phyloP scores from a whole-genome alignment of 1,140 invertebrate species.

The Drosophila setifemur region DNA sequence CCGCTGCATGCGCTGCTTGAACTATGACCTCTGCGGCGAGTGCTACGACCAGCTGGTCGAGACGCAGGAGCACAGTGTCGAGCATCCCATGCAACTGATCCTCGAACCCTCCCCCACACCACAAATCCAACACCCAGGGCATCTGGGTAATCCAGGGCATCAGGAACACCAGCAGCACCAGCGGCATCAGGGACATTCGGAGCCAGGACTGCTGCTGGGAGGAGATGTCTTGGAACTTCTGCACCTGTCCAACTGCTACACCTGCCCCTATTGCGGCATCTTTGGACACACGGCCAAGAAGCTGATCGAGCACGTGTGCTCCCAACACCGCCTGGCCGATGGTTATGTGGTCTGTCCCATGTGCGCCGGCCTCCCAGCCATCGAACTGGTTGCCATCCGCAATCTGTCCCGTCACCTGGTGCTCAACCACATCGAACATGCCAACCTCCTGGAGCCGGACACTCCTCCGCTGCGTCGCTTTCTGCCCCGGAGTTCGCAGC shows the following conservation, averaged over 20 bases:
- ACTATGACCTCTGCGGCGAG: slow-evolving; percentile 59
- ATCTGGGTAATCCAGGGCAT: too few species aligned
- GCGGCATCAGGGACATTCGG: background rate
- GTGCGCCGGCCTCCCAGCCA: slow-evolving; percentile 42
- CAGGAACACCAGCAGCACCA: background rate
- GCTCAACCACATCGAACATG: slow-evolving; percentile 59
- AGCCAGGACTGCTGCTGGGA: slow-evolving; percentile 1
- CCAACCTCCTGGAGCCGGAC: slow-evolving; percentile 53
- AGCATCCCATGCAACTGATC: slow-evolving; percentile 64
- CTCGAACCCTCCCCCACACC: background rate
- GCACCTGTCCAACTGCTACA: slow-evolving; percentile 59
- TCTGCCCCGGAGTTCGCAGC: slow-evolving; percentile 15
- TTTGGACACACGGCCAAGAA: slow-evolving; percentile 48
- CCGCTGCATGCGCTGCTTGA: slow-evolving; percentile 54
- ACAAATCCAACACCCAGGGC: background rate
- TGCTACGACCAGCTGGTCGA: slow-evolving; percentile 54
- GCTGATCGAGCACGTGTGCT: slow-evolving; percentile 55
- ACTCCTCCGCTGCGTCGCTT: slow-evolving; percentile 39
- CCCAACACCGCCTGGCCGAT: slow-evolving; percentile 33
- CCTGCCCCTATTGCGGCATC: slow-evolving; percentile 54
- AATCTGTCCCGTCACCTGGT: slow-evolving; percentile 55
- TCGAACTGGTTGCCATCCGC: slow-evolving; percentile 40
- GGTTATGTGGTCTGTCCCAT: slow-evolving; percentile 60
- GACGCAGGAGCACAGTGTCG: slow-evolving; percentile 32
- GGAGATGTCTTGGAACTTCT: slow-evolving; percentile 37